These are phyloP conservation scores for Cryptus viduatorius DNA, from an alignment of 2,888 invertebrate species.

Conservation along the genomic window DNA sequence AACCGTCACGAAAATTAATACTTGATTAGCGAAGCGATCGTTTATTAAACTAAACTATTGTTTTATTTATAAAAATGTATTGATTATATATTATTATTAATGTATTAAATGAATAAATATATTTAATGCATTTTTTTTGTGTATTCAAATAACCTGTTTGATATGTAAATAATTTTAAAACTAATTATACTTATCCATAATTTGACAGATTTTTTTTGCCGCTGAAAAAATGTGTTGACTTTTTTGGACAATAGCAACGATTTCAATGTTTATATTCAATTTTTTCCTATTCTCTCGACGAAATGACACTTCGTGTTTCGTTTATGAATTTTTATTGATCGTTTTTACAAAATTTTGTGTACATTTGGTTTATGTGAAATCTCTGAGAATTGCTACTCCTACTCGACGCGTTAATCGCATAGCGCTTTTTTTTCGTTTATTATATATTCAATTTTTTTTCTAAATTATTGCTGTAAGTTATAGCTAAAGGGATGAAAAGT, in stretches of 20 bases:
- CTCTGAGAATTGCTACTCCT: neutral
- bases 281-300: neutral
- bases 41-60: no score
- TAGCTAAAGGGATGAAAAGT: neutral
- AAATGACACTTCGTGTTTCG: neutral
- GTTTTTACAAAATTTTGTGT: neutral
- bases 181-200: neutral
- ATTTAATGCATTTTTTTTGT: no score
- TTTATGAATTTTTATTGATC: neutral
- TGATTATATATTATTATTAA: no score
- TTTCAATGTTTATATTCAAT: neutral
- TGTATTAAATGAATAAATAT: no score
- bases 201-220: neutral
- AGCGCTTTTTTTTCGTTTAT: neutral
- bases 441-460: neutral
- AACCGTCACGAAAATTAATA: neutral
- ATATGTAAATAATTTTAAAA: no score
- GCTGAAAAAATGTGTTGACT: neutral
- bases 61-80: no score
- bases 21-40: neutral
- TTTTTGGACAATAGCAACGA: neutral
- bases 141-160: no score
- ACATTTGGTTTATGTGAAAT: neutral
- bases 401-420: neutral
- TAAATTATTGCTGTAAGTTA: conserved; percentile 21